These are phyloP conservation scores for Lates calcarifer DNA, from an alignment of 2,113 vertebrate genomes.

Conservation along the genomic window DNA sequence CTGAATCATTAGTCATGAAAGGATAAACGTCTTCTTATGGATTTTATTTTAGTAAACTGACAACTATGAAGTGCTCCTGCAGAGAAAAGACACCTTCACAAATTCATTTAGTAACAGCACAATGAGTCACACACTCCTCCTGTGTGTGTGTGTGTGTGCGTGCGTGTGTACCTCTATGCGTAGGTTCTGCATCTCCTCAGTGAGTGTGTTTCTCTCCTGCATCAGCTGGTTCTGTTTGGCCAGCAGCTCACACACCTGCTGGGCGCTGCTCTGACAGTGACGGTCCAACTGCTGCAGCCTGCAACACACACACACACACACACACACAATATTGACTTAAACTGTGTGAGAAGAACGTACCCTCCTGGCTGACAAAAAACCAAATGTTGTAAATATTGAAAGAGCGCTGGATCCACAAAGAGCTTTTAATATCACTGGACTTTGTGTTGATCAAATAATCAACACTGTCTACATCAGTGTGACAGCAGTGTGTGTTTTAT, in stretches of 20 bases:
- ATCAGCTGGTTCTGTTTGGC: constrained; percentile 92
- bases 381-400: constrained; percentile 77
- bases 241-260: constrained; percentile 93
- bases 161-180: constrained; percentile 82
- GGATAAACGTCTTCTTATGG: constrained; percentile 40
- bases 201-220: constrained; percentile 88
- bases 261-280: constrained; percentile 91
- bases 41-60: constrained; percentile 42
- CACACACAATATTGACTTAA: constrained; percentile 54
- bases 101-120: constrained; percentile 29
- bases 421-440: constrained; percentile 69
- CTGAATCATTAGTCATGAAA: constrained; percentile 37
- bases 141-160: constrained; percentile 31
- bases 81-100: constrained; percentile 13
- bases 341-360: constrained; percentile 43
- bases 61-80: constrained; percentile 21
- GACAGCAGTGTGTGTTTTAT: constrained; percentile 17
- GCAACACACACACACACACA: constrained; percentile 66
- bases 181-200: constrained; percentile 87
- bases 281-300: constrained; percentile 94
- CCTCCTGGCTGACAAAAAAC: constrained; percentile 67
- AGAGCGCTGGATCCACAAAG: constrained; percentile 57
- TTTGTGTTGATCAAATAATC: constrained; percentile 64
- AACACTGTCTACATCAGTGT: constrained; percentile 38
- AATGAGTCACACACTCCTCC: constrained; percentile 28